A percentile compares a stretch with the other conserved stretches of the same genome.
phyloP scores from a whole-genome alignment of 2,888 invertebrate genomes.

The Cepaea hortensis region DNA sequence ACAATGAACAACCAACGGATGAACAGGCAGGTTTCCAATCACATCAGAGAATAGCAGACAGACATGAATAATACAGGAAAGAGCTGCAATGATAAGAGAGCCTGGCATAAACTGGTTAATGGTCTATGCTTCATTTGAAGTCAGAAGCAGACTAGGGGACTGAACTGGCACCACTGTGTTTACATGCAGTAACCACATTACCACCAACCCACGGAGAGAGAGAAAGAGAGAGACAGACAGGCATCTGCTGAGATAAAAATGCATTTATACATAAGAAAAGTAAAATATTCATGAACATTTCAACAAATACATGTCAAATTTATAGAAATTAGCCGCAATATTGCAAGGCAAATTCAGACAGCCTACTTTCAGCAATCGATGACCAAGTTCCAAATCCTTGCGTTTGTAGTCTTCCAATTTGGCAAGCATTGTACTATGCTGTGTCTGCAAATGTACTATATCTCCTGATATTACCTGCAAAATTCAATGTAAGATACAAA shows the following conservation, averaged over 20 bases:
- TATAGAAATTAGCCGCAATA: neutral
- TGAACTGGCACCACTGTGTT: no score
- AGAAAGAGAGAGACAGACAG: neutral
- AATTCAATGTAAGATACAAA: slow-evolving; percentile 1
- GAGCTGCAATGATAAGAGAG: no score
- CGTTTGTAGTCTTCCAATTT: slow-evolving; percentile 89
- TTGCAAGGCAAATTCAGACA: neutral
- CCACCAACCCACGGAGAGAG: neutral
- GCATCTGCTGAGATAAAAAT: neutral
- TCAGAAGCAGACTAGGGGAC: no score
- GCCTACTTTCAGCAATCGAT: slow-evolving; percentile 87
- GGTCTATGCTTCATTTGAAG: no score
- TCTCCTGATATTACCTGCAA: slow-evolving; percentile 83
- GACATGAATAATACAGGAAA: no score
- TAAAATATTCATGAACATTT: neutral
- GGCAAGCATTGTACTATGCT: slow-evolving; percentile 87
- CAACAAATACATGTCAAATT: neutral
- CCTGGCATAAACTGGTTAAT: no score
- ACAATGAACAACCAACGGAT: no score
- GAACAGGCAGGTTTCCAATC: no score
- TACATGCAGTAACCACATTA: neutral
- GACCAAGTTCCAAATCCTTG: slow-evolving; percentile 87
- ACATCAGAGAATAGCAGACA: no score
- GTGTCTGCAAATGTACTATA: slow-evolving; percentile 86
- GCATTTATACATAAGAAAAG: neutral